Base-by-base conservation (phyloP, 2,113 vertebrate genomes). In the Lophochroa leadbeateri region DNA sequence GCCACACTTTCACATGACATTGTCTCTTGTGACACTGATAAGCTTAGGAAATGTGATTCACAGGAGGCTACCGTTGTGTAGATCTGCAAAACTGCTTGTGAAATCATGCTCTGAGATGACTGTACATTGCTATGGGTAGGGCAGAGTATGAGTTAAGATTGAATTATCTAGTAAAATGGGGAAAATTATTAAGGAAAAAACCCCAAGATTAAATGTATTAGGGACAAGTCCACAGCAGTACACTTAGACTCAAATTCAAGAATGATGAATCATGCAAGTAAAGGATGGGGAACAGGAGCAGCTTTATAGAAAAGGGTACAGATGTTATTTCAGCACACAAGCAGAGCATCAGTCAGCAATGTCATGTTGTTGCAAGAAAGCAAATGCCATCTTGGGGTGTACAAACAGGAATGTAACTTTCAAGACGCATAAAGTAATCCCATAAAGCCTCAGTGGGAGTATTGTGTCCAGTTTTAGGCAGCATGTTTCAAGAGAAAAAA, bases 11-110 rank as follows among this genome's bases (percentile, higher is more conserved):
- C 20, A 28, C 18, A 7, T 4, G 1, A 8, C 11, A 4, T 13
- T 0, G 0, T 64, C 67, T 46, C 39, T n/a, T 27, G n/a, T 37
- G 76, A 39, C 0, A 1, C 2, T 31, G 55, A 44, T 49, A n/a
- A 57, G 27, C 44, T 50, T 15, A 29, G 44, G 60, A 84, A 35
- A 35, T 18, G 29, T 8, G n/a, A 21, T 57, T 61, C 6, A 3
- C 44, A 24, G 83, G 41, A 53, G 37, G 17, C 6, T 57, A 33
- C 17, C n/a, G 28, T 46, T 52, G 12, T 33, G 31, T 29, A 20
- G 44, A 18, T 87, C 44, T 84, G 46, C 58, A 55, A 17, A 86
- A 70, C 33, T 61, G 13, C 53, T 39, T 31, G 27, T 41, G 24
- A 72, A 69, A 41, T 39, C 50, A 29, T 27, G 18, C n/a, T 65